Base-by-base conservation (phyloP, 2,113 vertebrate genomes). In the Ctenodactylus gundi region DNA sequence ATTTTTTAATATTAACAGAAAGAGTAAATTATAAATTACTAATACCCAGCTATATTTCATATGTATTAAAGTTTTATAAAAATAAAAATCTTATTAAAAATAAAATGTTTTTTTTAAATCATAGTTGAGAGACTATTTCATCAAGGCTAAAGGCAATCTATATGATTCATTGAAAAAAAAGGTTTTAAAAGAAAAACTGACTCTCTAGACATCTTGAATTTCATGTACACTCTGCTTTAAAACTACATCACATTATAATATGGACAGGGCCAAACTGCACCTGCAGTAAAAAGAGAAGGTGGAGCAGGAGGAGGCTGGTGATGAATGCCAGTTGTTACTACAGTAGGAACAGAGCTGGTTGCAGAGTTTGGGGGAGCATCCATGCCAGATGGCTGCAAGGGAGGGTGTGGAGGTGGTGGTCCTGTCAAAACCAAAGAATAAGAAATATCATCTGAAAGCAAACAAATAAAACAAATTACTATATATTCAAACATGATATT, bases 291-390 rank as follows among this genome's bases (percentile, higher is more conserved):
- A 89, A 99, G 99, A 78, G 99, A 98, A n/a, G 98, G 98, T 18
- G 99, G 98, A 91, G 98, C 97, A 97, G 99, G 99, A 91, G 99
- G 99, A 53, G 99, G 98, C 58, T 99, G 99, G 91, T 99, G 98
- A 95, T 99, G 99, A 97, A 99, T 99, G 89, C 99, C 99, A 62
- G 99, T 99, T 41, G 99, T 99, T 90, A 99, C 99, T 86, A 99
- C 99, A 83, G 99, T 99, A 94, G 99, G 99, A 97, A 99, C 99
- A 51, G 99, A 99, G 98, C 99, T 99, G 92, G 99, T 99, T 90
- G 99, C 99, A 92, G 99, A 99, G 92, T 99, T 99, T 84, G 99
- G 99, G 82, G 99, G 99, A 46, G 98, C 99, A 96, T 99, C 99
- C 99, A 99, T 99, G 94, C 99, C 99, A 96, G 99, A 98, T 62